Conservation (phyloP, 2,113 vertebrate species). For the Anolis sagrei region DNA sequence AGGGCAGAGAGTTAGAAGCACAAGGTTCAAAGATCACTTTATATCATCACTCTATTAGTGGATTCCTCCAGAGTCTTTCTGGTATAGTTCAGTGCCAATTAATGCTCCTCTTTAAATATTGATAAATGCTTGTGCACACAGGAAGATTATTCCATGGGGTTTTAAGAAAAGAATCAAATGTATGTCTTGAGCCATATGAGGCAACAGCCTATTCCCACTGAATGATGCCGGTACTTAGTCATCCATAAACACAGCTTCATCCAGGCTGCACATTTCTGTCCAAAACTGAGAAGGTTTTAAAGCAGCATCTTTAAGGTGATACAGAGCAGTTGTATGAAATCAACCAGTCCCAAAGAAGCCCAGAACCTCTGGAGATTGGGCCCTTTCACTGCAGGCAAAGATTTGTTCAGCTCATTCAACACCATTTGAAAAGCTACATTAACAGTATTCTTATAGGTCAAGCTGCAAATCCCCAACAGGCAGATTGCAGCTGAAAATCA, state of each 20-base stretch:
- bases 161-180: slow-evolving; percentile 5
- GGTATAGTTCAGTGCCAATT: slow-evolving; percentile 45
- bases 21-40: too few species aligned
- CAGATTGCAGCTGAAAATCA: slow-evolving; percentile 56
- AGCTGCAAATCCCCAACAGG: slow-evolving; percentile 45
- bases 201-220: neutral
- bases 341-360: neutral
- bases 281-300: slow-evolving; percentile 19
- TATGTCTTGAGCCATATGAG: slow-evolving; percentile 24
- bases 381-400: slow-evolving; percentile 26
- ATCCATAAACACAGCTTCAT: slow-evolving; percentile 32
- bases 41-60: too few species aligned
- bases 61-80: neutral
- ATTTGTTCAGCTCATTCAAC: slow-evolving; percentile 7
- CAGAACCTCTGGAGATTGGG: neutral
- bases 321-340: neutral
- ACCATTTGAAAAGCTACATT: slow-evolving; percentile 40
- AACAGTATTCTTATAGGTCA: slow-evolving; percentile 51
- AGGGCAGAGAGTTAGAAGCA: too few species aligned
- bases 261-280: slow-evolving; percentile 4
- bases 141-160: slow-evolving; percentile 25
- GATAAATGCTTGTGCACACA: slow-evolving; percentile 17
- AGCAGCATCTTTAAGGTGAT: slow-evolving; percentile 6
- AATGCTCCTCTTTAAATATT: slow-evolving; percentile 33
- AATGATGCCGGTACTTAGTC: slow-evolving; percentile 22